These are phyloP conservation scores for Scaptomyza flava DNA, from an alignment of 2,888 invertebrate species.

Conservation along the genomic window DNA sequence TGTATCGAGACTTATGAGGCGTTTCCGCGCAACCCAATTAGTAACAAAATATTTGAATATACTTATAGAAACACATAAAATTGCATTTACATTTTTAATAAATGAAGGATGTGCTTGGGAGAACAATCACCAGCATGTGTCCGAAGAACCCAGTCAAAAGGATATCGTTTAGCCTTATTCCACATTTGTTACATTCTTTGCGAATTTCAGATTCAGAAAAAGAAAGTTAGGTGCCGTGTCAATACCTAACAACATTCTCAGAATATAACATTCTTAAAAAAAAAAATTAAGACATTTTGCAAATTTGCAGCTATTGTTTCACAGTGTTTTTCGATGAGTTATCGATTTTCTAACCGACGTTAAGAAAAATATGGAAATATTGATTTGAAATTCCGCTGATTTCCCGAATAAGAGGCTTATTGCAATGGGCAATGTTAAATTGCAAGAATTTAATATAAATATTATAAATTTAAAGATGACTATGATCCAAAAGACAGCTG, in stretches of 20 bases:
- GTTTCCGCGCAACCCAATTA: background rate
- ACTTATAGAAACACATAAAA: constrained; percentile 1
- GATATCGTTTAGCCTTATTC: background rate
- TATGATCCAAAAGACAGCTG: background rate
- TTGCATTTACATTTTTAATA: background rate
- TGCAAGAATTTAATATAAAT: background rate
- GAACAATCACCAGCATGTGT: background rate
- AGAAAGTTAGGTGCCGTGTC: no score
- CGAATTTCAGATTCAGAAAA: no score
- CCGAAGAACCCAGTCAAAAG: background rate
- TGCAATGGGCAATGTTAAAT: no score
- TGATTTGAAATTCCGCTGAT: no score
- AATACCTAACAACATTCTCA: no score
- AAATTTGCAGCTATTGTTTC: background rate
- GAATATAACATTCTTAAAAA: background rate
- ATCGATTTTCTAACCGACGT: background rate
- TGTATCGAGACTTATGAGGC: background rate
- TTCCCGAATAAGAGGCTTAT: no score
- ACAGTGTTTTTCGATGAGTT: background rate
- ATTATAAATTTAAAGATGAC: background rate
- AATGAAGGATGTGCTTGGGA: constrained; percentile 1
- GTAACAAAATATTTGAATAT: background rate
- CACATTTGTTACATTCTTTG: background rate
- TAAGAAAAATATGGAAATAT: no score
- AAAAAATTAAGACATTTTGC: no score